These are phyloP conservation scores for Eupelmus urozonus DNA, from an alignment of 2,888 invertebrate genomes.

Conservation along the genomic window DNA sequence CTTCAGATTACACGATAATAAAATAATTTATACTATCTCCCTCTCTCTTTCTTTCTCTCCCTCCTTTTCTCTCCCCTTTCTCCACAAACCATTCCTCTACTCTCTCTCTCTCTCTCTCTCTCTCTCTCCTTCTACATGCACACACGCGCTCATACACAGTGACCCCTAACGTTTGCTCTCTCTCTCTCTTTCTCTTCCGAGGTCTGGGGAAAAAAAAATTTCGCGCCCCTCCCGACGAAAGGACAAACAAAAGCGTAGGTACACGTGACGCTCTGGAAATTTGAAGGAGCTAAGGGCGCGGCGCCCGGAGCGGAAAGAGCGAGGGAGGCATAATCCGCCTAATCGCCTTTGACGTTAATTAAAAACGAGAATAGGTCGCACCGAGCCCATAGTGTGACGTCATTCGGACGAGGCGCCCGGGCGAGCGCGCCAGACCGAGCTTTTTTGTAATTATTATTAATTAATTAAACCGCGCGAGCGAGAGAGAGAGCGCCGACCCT, in stretches of 20 bases:
- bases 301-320: conserved; percentile 5
- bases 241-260: conserved; percentile 24
- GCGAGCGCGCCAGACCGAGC: neutral
- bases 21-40: conserved; percentile 32
- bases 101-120: neutral
- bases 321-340: conserved; percentile 33
- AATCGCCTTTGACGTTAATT: conserved; percentile 56
- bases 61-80: neutral
- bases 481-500: too few species aligned
- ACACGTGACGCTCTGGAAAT: neutral
- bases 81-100: too few species aligned
- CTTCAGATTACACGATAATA: conserved; percentile 33
- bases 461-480: conserved; percentile 34
- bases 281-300: conserved; percentile 7
- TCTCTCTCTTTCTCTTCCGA: too few species aligned
- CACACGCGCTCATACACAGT: neutral
- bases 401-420: neutral
- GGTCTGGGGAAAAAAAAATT: too few species aligned
- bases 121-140: neutral
- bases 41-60: neutral
- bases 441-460: conserved; percentile 41
- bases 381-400: conserved; percentile 12
- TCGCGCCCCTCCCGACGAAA: neutral
- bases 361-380: conserved; percentile 43
- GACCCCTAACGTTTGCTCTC: too few species aligned